These are phyloP conservation scores for Lanistes nyassanus DNA, from an alignment of 1,140 invertebrate species.

Conservation along the genomic window DNA sequence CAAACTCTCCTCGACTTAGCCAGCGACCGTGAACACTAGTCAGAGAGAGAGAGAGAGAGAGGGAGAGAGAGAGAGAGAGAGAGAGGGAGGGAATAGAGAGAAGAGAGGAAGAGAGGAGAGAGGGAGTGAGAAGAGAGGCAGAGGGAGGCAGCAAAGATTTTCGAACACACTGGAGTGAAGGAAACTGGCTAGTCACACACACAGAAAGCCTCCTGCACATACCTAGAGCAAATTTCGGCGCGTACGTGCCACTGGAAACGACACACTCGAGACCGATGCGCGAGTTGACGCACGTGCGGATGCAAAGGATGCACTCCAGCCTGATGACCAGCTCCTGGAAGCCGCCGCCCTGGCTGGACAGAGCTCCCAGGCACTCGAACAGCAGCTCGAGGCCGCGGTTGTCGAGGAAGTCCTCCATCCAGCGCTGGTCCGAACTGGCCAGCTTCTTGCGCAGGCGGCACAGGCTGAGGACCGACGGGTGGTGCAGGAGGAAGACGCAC, in stretches of 20 bases:
- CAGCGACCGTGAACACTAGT: not conserved
- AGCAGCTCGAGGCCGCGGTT: constrained; percentile 65
- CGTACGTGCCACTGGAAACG: constrained; percentile 29
- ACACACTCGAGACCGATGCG: constrained; percentile 64
- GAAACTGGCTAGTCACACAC: too few species aligned
- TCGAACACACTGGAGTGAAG: too few species aligned
- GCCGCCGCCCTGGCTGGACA: constrained; percentile 31
- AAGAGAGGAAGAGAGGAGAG: constrained; percentile 2
- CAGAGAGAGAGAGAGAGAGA: not conserved
- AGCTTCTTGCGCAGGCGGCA: constrained; percentile 44
- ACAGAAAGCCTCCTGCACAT: constrained; percentile 6
- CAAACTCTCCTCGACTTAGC: not conserved
- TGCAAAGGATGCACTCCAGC: constrained; percentile 67
- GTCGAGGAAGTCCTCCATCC: constrained; percentile 69
- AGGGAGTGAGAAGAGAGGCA: not conserved
- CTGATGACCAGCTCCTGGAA: constrained; percentile 23
- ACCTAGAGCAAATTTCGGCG: constrained; percentile 48
- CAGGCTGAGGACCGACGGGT: constrained; percentile 42
- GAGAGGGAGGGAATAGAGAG: not conserved
- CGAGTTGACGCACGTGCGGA: constrained; percentile 69
- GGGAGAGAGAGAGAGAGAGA: constrained; percentile 5
- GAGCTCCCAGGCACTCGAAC: constrained; percentile 66
- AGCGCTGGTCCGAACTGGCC: constrained; percentile 48
- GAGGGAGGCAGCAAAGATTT: not conserved
- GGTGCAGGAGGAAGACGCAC: constrained; percentile 38